These are phyloP conservation scores for Holacanthella duospinosa DNA, from an alignment of 2,888 invertebrate genomes.

Conservation along the genomic window DNA sequence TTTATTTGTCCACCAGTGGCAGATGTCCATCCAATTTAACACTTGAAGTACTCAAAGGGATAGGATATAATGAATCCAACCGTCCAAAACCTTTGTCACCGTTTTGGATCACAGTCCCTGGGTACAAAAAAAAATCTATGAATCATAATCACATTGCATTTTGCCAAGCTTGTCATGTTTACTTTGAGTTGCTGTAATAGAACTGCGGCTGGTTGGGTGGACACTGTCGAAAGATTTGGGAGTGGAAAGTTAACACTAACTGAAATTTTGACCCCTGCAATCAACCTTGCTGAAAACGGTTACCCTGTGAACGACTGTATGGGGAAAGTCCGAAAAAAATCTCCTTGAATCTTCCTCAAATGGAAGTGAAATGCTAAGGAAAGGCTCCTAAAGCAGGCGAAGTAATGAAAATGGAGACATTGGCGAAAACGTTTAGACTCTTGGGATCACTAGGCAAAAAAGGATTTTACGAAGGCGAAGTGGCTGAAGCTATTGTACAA, in stretches of 20 bases:
- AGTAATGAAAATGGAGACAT: conserved; percentile 39
- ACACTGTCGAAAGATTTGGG: conserved; percentile 27
- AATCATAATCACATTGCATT: background rate
- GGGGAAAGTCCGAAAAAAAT: conserved; percentile 21
- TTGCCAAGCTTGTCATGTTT: too few relatives aligned
- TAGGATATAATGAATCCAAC: conserved; percentile 29
- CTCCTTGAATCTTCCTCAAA: conserved; percentile 29
- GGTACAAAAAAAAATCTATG: conserved; percentile 20
- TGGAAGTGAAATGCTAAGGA: conserved; percentile 40
- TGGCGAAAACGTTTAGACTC: conserved; percentile 29
- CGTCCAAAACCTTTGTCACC: conserved; percentile 24
- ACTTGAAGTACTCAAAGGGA: conserved; percentile 27
- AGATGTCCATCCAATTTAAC: conserved; percentile 29
- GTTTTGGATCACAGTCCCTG: conserved; percentile 33
- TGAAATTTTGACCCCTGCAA: conserved; percentile 27
- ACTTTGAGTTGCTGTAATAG: background rate
- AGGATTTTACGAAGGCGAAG: conserved; percentile 31
- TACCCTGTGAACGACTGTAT: conserved; percentile 26
- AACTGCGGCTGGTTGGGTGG: conserved; percentile 32
- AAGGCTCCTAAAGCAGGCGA: conserved; percentile 42
- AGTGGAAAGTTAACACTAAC: conserved; percentile 21
- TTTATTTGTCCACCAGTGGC: conserved; percentile 26
- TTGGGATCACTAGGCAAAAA: conserved; percentile 24
- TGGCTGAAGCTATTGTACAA: conserved; percentile 31
- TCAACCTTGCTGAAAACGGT: conserved; percentile 25